Conservation (phyloP, 1,140 invertebrate species). For the Alviniconcha marisindica region DNA sequence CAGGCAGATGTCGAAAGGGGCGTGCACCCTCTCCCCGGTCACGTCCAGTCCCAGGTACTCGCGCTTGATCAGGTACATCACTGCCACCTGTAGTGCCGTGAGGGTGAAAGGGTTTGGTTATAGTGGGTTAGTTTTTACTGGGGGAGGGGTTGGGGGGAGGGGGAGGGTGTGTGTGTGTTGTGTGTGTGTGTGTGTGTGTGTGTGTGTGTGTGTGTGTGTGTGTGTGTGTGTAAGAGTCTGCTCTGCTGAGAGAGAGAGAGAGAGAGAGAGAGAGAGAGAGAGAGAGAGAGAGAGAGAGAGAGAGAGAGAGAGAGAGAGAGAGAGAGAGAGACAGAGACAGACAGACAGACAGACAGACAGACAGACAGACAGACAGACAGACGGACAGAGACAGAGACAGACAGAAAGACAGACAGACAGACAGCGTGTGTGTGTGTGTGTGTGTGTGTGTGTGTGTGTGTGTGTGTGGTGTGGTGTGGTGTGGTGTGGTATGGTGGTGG, state of each 20-base stretch:
- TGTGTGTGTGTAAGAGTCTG: too few relatives aligned
- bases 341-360: too few relatives aligned
- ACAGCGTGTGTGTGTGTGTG: background rate
- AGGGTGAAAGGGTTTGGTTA: too few relatives aligned
- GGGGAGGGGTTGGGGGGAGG: too few relatives aligned
- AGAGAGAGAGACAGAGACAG: background rate
- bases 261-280: background rate
- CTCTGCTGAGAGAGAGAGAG: background rate
- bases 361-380: too few relatives aligned
- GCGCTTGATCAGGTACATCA: constrained; percentile 42
- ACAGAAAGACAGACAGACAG: too few relatives aligned
- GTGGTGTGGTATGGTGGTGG: background rate
- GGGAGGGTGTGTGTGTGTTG: background rate
- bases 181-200: background rate
- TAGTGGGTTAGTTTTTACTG: too few relatives aligned
- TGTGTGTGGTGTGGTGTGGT: background rate
- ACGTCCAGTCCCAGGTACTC: constrained; percentile 49
- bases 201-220: too few relatives aligned
- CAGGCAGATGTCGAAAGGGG: constrained; percentile 50
- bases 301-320: background rate
- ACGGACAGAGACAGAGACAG: too few relatives aligned
- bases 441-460: background rate
- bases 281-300: background rate
- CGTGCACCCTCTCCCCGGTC: constrained; percentile 42
- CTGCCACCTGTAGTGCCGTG: constrained; percentile 45